Evolutionary conservation across 2,888 invertebrate genomes (phyloP).

Genomic region (Caenorhabditis drosophilae): DNA sequence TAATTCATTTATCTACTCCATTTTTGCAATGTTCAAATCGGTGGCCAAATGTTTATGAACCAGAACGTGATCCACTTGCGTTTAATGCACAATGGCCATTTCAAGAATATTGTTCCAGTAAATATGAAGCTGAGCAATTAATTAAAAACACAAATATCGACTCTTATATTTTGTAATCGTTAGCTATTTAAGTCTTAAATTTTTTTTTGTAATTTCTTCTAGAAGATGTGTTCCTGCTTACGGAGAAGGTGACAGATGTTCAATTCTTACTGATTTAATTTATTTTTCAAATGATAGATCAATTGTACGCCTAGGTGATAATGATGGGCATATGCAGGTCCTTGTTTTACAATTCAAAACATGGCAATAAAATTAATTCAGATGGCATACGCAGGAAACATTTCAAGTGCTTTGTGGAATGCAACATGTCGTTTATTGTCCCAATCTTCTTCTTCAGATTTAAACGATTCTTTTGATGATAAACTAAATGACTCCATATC

Average conservation of each 20-base stretch:
- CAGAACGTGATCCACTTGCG: slow-evolving; percentile 42
- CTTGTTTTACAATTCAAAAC: too few relatives aligned
- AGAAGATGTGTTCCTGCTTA: slow-evolving; percentile 43
- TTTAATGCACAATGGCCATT: slow-evolving; percentile 47
- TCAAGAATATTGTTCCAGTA: slow-evolving; percentile 55
- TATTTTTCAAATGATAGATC: slow-evolving; percentile 35
- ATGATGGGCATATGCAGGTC: slow-evolving; percentile 59
- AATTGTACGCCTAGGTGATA: slow-evolving; percentile 53
- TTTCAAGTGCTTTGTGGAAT: slow-evolving; percentile 46
- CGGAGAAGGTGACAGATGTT: slow-evolving; percentile 48
- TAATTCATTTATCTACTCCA: slow-evolving; percentile 55
- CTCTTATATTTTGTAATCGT: slow-evolving; percentile 30
- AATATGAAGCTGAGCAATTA: slow-evolving; percentile 49
- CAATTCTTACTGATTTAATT: slow-evolving; percentile 50
- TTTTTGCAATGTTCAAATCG: slow-evolving; percentile 58
- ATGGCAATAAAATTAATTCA: too few relatives aligned
- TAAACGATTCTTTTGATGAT: slow-evolving; percentile 20
- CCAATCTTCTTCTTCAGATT: slow-evolving; percentile 18
- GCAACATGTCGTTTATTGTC: slow-evolving; percentile 27
- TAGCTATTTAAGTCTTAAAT: background rate
- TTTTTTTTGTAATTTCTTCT: background rate
- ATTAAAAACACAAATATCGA: slow-evolving; percentile 23
- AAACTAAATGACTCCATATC: slow-evolving; percentile 14
- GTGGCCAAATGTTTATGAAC: slow-evolving; percentile 60
- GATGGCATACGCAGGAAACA: slow-evolving; percentile 63